Percentiles rank a stretch among this genome's conserved stretches.
Evolutionary conservation across 2,113 vertebrate species (phyloP).

Genomic region (Melospiza georgiana): DNA sequence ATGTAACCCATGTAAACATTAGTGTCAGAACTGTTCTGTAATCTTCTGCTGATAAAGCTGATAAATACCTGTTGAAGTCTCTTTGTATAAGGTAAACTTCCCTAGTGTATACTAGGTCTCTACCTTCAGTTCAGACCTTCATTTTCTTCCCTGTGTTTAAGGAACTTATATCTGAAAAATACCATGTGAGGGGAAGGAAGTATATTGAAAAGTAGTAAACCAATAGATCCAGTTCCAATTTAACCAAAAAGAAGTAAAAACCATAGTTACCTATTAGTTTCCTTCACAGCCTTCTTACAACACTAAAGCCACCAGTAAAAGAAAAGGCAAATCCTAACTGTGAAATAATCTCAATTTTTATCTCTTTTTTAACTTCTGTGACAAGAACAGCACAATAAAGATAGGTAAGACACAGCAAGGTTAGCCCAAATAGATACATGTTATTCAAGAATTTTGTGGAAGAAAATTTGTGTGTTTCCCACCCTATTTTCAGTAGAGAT

Average conservation of each 20-base stretch:
- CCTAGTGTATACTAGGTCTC: neutral
- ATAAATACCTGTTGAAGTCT: neutral
- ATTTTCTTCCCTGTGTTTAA: neutral
- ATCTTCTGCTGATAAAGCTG: neutral
- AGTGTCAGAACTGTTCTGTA: neutral
- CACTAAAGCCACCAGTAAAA: neutral
- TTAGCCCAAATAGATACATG: neutral
- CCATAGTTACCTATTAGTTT: neutral
- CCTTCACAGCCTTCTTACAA: neutral
- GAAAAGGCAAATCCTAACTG: neutral
- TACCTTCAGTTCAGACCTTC: neutral
- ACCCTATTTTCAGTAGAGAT: neutral
- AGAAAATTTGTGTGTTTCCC: neutral
- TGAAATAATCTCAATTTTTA: neutral
- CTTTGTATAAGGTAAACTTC: neutral
- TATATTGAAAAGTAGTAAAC: neutral
- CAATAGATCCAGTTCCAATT: neutral
- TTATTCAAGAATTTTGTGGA: neutral
- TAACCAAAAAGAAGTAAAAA: neutral
- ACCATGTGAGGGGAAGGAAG: neutral
- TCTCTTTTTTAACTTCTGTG: neutral
- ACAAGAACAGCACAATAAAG: neutral
- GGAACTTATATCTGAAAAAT: neutral
- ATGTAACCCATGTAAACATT: neutral
- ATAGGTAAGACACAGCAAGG: neutral